Evolutionary conservation across 2,113 vertebrate species (phyloP).

Genomic region (Podocnemis expansa): DNA sequence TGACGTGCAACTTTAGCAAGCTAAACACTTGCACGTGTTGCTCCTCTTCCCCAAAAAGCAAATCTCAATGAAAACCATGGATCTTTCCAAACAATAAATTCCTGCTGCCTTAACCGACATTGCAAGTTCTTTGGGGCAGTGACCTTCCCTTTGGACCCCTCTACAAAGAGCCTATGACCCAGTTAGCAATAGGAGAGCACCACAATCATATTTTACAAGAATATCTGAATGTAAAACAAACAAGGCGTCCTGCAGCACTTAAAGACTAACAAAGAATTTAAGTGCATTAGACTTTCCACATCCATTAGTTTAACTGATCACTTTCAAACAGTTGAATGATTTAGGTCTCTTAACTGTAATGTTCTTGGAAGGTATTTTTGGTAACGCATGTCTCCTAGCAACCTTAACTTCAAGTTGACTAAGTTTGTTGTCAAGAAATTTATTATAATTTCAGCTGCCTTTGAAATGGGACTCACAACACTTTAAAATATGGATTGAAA

Average conservation of each 20-base stretch:
- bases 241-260: too few relatives aligned
- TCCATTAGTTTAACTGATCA: rapidly evolving
- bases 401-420: constrained; percentile 36
- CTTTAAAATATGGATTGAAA: not conserved
- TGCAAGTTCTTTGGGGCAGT: rapidly evolving
- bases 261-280: too few relatives aligned
- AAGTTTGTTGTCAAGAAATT: not conserved
- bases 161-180: not conserved
- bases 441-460: not conserved
- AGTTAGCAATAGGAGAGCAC: rapidly evolving
- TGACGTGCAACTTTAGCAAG: not conserved
- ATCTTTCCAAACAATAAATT: not conserved
- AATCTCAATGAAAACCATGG: not conserved
- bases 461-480: not conserved
- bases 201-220: rapidly evolving
- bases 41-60: not conserved
- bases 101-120: not conserved
- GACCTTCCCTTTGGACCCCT: not conserved
- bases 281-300: not conserved
- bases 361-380: constrained; percentile 38
- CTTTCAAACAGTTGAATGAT: not conserved
- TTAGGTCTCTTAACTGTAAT: not conserved
- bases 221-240: too few relatives aligned
- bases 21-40: rapidly evolving
- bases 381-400: constrained; percentile 11